Percentiles rank a stretch among this genome's conserved stretches.
phyloP scores from a whole-genome alignment of 2,797 vertebrate species.

The Jordanella pulchra region DNA sequence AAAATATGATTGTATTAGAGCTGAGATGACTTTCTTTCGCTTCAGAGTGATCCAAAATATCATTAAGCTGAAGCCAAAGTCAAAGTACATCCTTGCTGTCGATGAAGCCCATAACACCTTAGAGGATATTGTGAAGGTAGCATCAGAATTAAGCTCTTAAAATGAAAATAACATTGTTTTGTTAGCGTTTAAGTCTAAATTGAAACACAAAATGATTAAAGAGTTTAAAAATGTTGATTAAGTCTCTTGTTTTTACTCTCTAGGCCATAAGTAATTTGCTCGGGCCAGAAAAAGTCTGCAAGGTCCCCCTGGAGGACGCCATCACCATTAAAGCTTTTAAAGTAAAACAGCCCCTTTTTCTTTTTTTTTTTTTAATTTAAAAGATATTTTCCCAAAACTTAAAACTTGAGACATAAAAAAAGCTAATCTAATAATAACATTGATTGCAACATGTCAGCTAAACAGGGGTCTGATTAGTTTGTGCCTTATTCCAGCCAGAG shows the following conservation, averaged over 20 bases:
- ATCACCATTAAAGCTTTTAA: slow-evolving; percentile 81
- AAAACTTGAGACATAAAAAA: neutral
- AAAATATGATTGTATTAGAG: neutral
- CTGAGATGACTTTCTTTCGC: slow-evolving; percentile 16
- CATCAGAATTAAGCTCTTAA: neutral
- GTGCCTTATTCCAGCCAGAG: slow-evolving; percentile 74
- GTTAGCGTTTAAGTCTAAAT: neutral
- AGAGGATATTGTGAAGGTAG: slow-evolving; percentile 86
- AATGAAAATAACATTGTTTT: neutral
- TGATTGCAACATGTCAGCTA: no score
- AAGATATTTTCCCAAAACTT: neutral
- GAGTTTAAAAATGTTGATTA: neutral
- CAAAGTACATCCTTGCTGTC: slow-evolving; percentile 86
- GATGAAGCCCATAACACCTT: slow-evolving; percentile 85
- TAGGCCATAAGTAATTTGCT: slow-evolving; percentile 85
- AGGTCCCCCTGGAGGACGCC: slow-evolving; percentile 79
- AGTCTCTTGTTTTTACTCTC: slow-evolving; percentile 5
- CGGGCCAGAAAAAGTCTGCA: slow-evolving; percentile 84
- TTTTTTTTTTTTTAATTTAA: neutral
- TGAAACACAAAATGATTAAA: neutral
- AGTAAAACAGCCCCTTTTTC: slow-evolving; percentile 46
- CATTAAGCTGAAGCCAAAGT: slow-evolving; percentile 81
- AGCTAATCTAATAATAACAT: no score
- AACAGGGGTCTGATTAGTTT: neutral
- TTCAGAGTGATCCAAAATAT: slow-evolving; percentile 87